Evolutionary conservation across 2,113 vertebrate species (phyloP).

Genomic region (Spea bombifrons): DNA sequence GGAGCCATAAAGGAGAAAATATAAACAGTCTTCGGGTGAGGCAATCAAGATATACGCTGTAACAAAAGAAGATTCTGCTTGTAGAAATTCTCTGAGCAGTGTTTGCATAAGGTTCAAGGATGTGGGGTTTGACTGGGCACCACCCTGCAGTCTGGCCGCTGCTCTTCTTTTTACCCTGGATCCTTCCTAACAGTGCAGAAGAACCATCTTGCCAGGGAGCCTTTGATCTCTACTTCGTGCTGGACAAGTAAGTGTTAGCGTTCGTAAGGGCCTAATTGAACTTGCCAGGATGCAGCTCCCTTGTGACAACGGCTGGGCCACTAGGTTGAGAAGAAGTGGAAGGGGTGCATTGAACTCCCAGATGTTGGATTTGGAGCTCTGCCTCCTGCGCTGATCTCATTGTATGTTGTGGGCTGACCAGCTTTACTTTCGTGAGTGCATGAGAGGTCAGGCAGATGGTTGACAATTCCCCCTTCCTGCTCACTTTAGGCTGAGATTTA

Average conservation of each 20-base stretch:
- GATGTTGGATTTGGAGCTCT: constrained; percentile 10
- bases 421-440: constrained; percentile 21
- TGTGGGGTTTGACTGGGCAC: constrained; percentile 5
- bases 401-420: constrained; percentile 2
- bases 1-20: not conserved
- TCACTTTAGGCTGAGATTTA: constrained; percentile 3
- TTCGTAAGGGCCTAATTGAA: not conserved
- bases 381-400: constrained; percentile 28
- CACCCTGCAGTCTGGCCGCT: constrained; percentile 48
- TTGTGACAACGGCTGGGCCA: not conserved
- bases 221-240: constrained; percentile 88
- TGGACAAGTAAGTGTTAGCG: constrained; percentile 78
- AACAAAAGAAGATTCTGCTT: not conserved
- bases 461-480: not conserved
- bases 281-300: no score
- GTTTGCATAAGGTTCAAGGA: constrained; percentile 7
- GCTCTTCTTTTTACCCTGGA: constrained; percentile 47
- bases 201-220: constrained; percentile 77
- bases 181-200: constrained; percentile 52
- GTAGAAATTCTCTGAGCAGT: not conserved
- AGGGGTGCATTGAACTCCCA: not conserved
- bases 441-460: constrained; percentile 40
- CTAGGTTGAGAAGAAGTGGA: not conserved
- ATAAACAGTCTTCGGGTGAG: not conserved
- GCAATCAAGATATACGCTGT: not conserved